phyloP scores from a whole-genome alignment of 2,797 vertebrate genomes.

The Premnoplex brunnescens region DNA sequence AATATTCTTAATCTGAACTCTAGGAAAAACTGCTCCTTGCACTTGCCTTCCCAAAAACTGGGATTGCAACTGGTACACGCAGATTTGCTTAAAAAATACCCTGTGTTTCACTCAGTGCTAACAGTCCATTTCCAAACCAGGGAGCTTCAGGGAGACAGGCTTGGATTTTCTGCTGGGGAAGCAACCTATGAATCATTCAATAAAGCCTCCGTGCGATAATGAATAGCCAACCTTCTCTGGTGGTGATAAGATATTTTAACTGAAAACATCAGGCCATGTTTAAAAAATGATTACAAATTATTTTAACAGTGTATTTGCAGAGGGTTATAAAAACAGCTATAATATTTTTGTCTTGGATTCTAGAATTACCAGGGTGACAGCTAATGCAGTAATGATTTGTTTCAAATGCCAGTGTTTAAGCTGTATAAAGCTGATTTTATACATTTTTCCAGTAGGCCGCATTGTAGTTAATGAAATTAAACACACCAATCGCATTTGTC shows the following conservation, averaged over 20 bases:
- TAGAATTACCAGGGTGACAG: slow-evolving; percentile 81
- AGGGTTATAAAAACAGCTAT: slow-evolving; percentile 82
- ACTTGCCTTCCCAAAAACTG: neutral
- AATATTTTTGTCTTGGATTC: slow-evolving; percentile 80
- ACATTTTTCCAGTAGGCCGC: slow-evolving; percentile 89
- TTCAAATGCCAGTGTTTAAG: slow-evolving; percentile 87
- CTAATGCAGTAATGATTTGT: slow-evolving; percentile 87
- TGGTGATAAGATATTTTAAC: slow-evolving; percentile 69
- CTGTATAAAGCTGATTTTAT: slow-evolving; percentile 86
- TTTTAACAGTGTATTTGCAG: slow-evolving; percentile 78
- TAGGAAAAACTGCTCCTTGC: neutral
- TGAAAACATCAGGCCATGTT: slow-evolving; percentile 65
- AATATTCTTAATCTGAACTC: rapidly evolving
- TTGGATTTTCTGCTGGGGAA: neutral
- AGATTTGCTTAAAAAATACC: rapidly evolving
- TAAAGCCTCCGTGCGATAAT: neutral
- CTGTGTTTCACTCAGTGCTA: neutral
- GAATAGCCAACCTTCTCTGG: slow-evolving; percentile 25
- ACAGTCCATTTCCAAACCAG: neutral
- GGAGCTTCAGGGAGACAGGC: neutral
- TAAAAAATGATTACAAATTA: slow-evolving; percentile 80
- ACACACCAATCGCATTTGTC: slow-evolving; percentile 88
- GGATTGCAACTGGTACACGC: rapidly evolving
- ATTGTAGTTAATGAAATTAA: slow-evolving; percentile 98
- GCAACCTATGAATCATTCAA: neutral